These are phyloP conservation scores for Drosophila buzzatii DNA, from an alignment of 2,888 invertebrate species.

Conservation along the genomic window DNA sequence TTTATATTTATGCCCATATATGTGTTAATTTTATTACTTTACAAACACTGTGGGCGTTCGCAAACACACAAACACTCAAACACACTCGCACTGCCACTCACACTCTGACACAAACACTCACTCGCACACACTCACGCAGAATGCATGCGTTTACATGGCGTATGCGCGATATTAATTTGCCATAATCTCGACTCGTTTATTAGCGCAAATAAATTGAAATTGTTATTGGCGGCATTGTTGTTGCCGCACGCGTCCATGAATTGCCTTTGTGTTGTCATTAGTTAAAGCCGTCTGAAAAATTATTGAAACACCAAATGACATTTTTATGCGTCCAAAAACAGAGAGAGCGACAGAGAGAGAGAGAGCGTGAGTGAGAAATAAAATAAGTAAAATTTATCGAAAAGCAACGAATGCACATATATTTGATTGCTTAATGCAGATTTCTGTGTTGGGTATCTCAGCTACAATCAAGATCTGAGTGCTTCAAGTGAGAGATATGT, in stretches of 20 bases:
- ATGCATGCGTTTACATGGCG: slow-evolving; percentile 31
- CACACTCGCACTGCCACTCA: neutral
- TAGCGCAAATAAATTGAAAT: slow-evolving; percentile 59
- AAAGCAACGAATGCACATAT: neutral
- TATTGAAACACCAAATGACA: slow-evolving; percentile 13
- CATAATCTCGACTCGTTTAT: slow-evolving; percentile 56
- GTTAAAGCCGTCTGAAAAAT: slow-evolving; percentile 32
- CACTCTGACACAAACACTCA: slow-evolving; percentile 1
- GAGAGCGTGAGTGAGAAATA: no score
- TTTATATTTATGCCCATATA: slow-evolving; percentile 69
- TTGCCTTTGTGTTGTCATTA: slow-evolving; percentile 23
- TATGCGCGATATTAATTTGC: slow-evolving; percentile 71
- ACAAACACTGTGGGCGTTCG: slow-evolving; percentile 37
- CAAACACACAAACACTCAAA: slow-evolving; percentile 8
- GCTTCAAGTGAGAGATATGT: no score
- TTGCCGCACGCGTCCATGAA: slow-evolving; percentile 19
- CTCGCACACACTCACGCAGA: slow-evolving; percentile 3
- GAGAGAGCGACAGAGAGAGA: no score
- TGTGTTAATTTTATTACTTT: slow-evolving; percentile 78
- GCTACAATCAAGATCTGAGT: neutral
- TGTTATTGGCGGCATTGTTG: slow-evolving; percentile 33
- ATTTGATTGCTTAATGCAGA: neutral
- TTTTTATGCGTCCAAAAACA: slow-evolving; percentile 9
- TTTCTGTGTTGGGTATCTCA: neutral
- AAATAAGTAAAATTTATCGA: neutral